These are phyloP conservation scores for Hexactinellida sp. DNA, from an alignment of 37 sponge, comb jelly and placozoan genomes.

Conservation along the genomic window DNA sequence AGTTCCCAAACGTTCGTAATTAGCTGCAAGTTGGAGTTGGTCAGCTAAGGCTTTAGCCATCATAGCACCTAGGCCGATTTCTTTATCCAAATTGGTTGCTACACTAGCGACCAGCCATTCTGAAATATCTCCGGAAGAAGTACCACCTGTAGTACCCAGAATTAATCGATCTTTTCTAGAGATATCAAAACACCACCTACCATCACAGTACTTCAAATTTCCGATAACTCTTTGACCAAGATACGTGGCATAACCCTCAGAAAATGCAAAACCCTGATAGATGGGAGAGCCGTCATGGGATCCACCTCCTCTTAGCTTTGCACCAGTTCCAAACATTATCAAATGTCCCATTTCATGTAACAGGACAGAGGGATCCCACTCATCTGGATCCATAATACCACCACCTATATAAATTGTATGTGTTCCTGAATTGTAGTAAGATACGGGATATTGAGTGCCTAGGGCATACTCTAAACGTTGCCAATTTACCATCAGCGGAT, in stretches of 20 bases:
- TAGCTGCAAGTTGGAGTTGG: not conserved
- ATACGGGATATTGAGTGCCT: not conserved
- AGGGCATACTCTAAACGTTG: not conserved
- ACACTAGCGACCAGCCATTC: not conserved
- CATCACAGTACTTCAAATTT: not conserved
- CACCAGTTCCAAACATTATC: not conserved
- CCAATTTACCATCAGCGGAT: not conserved
- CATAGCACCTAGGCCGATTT: not conserved
- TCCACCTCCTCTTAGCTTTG: not conserved
- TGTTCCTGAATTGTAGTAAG: not conserved
- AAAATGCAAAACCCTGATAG: not conserved
- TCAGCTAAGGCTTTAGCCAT: not conserved
- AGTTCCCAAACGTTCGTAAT: constrained; percentile 9
- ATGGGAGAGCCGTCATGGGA: not conserved
- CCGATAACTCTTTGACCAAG: not conserved
- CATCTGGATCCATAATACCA: not conserved
- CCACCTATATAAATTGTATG: too few relatives aligned
- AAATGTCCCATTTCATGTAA: not conserved
- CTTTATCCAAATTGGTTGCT: not conserved
- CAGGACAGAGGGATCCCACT: not conserved
- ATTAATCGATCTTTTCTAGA: not conserved
- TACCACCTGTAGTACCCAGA: not conserved
- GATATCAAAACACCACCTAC: not conserved
- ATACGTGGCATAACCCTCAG: constrained; percentile 5
- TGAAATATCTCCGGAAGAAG: not conserved